Conservation (phyloP, 1,140 invertebrate species). For the Drosophila serrata region DNA sequence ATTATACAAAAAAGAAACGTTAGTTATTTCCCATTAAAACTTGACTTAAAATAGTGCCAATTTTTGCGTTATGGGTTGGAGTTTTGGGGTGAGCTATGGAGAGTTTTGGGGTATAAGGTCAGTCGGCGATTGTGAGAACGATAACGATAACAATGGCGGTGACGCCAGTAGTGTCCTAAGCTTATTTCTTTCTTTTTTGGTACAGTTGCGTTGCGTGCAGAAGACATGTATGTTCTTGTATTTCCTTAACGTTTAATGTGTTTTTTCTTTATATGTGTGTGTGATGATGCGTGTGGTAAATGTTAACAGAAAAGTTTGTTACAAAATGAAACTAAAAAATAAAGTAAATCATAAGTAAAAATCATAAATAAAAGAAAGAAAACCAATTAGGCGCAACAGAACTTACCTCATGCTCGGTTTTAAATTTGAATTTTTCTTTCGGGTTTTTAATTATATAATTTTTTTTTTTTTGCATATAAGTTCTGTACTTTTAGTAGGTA, state of each 20-base stretch:
- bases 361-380: constrained; percentile 50
- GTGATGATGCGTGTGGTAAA: constrained; percentile 28
- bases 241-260: constrained; percentile 17
- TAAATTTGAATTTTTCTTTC: constrained; percentile 60
- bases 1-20: not conserved
- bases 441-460: constrained; percentile 23
- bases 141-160: constrained; percentile 14
- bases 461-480: constrained; percentile 48
- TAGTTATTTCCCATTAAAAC: not conserved
- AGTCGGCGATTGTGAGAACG: constrained; percentile 1
- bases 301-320: constrained; percentile 39
- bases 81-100: constrained; percentile 14
- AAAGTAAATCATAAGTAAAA: constrained; percentile 38
- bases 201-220: constrained; percentile 52
- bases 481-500: constrained; percentile 67
- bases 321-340: constrained; percentile 45
- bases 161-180: constrained; percentile 22
- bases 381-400: constrained; percentile 81
- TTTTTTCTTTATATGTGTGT: constrained; percentile 5
- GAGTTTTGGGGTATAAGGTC: constrained; percentile 20
- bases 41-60: constrained; percentile 7
- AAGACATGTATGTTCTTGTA: constrained; percentile 22
- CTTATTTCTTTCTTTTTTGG: constrained; percentile 17
- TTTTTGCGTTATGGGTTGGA: constrained; percentile 14
- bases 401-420: constrained; percentile 82